Evolutionary conservation across 2,797 vertebrate genomes (phyloP).

Genomic region (Momotus momota): DNA sequence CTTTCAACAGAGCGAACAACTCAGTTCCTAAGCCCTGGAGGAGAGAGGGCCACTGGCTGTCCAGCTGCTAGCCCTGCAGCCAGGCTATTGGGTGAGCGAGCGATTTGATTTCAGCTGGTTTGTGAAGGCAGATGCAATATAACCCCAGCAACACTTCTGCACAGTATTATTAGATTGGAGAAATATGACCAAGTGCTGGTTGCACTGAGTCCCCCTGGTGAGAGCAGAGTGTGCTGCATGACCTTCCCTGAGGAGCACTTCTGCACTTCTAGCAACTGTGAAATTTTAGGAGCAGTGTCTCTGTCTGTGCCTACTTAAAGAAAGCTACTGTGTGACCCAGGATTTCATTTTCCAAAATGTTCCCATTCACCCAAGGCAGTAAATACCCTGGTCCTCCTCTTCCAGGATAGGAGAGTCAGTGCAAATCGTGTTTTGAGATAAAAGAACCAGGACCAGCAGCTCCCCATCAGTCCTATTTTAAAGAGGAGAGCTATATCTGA

Average conservation of each 20-base stretch:
- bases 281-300: neutral
- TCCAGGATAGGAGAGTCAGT: neutral
- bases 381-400: neutral
- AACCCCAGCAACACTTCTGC: neutral
- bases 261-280: neutral
- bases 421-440: neutral
- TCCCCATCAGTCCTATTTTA: neutral
- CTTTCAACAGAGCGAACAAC: neutral
- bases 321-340: neutral
- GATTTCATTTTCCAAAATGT: neutral
- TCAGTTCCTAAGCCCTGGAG: neutral
- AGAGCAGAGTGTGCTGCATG: neutral
- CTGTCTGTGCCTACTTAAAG: neutral
- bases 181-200: slow-evolving; percentile 17
- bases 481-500: neutral
- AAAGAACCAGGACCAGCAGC: neutral
- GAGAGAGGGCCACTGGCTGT: neutral
- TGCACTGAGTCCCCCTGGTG: neutral
- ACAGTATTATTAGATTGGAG: neutral
- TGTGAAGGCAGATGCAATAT: slow-evolving; percentile 18
- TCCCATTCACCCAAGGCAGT: neutral
- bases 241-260: neutral
- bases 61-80: neutral
- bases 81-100: neutral
- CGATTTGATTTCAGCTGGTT: neutral